Base-by-base conservation (phyloP, 2,888 invertebrate genomes). In the Eilema depressum region DNA sequence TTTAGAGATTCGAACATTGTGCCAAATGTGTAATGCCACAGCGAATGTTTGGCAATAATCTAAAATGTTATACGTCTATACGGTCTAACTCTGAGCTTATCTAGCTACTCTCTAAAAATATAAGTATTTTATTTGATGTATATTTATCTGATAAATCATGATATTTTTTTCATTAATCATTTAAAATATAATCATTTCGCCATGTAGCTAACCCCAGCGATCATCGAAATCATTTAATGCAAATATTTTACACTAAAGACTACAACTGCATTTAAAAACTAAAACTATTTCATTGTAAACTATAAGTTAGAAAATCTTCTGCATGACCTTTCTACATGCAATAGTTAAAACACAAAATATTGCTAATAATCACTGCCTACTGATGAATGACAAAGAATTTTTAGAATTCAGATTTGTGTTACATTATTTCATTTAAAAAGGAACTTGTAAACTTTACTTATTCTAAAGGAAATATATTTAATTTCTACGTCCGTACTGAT, bases 11-110 rank as follows among this genome's bases (percentile, higher is more conserved):
- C 74, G 79, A 86, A 89, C 77, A 85, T 88, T 89, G 94, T 93
- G 92, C 93, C 93, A 93, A 93, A 93, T 89, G 85, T 86, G 84
- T 81, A 81, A 88, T 89, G 90, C 89, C 89, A 91, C 86, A 79
- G 81, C 76, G 81, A 84, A 83, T 80, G 81, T 87, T 89, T 88
- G 91, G 91, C 89, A 86, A 89, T 88, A 88, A 88, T 86, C 79
- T 81, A 77, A 81, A 78, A 79, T 77, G 75, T 81, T 85, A 85
- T 86, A 85, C 83, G 82, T 82, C 41, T 41, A 41, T 41, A 41
- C 41, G 41, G 76, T 83, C 76, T 85, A 81, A 88, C 82, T 87
- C 87, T 79, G 91, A 91, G 92, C 91, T 91, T 91, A 89, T 76
- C 63, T 82, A 83, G 83, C 83, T 77, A 83, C 77, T 86, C 79